Evolutionary conservation across 2,113 vertebrate species (phyloP).

Genomic region (Lathamus discolor): DNA sequence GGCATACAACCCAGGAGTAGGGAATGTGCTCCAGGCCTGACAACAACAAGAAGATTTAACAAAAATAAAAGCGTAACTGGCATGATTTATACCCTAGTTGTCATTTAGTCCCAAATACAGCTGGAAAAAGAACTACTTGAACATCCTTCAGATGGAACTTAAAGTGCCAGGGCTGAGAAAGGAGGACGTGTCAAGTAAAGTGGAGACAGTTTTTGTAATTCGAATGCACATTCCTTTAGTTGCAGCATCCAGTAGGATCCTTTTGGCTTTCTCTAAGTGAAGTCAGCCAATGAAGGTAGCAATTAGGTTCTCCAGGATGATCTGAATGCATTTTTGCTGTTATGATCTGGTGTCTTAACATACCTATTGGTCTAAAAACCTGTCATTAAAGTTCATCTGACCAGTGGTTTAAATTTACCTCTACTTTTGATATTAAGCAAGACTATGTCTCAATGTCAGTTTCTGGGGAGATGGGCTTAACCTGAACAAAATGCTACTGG

Average conservation of each 20-base stretch:
- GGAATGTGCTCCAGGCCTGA: background rate
- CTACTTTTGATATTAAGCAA: background rate
- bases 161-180: background rate
- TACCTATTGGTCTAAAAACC: background rate
- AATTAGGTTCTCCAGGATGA: background rate
- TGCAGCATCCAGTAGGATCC: background rate
- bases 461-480: background rate
- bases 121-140: background rate
- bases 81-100: background rate
- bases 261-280: background rate
- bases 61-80: background rate
- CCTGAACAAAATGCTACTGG: background rate
- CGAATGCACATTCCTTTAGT: background rate
- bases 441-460: background rate
- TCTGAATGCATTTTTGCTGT: background rate
- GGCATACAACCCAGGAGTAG: background rate
- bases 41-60: background rate
- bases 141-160: background rate
- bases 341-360: background rate
- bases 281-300: background rate
- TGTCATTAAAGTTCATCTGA: background rate
- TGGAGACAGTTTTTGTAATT: background rate
- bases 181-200: background rate
- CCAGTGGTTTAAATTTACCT: background rate
- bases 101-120: background rate